These are phyloP conservation scores for Elaphurus davidianus DNA, from an alignment of 2,113 vertebrate genomes.

Conservation along the genomic window DNA sequence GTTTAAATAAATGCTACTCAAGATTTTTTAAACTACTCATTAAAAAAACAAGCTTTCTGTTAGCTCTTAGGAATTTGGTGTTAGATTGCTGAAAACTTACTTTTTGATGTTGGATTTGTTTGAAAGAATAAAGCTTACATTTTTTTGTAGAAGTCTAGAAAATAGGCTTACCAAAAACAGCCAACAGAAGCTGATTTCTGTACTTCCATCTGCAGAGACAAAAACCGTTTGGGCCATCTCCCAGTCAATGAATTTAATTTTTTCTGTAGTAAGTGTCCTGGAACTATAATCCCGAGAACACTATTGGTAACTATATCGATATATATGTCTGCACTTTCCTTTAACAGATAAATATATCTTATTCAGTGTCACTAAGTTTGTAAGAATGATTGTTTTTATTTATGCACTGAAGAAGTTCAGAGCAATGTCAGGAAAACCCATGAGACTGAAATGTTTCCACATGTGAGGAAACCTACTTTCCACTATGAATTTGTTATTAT, in stretches of 20 bases:
- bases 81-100: background rate
- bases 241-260: background rate
- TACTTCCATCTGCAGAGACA: background rate
- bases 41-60: background rate
- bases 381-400: constrained; percentile 30
- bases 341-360: background rate
- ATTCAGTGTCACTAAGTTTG: background rate
- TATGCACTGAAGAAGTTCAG: constrained; percentile 22
- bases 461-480: background rate
- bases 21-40: background rate
- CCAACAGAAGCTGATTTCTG: background rate
- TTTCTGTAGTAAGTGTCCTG: background rate
- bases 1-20: background rate
- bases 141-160: background rate
- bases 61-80: background rate
- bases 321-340: background rate
- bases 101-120: background rate
- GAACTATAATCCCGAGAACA: background rate
- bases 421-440: background rate
- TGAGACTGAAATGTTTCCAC: background rate
- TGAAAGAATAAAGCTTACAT: background rate
- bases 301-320: background rate
- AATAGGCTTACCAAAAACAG: background rate
- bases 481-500: background rate
- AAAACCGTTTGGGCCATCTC: background rate